Base-by-base conservation (phyloP, 2,888 invertebrate genomes). In the Cacoxenus indagator region DNA sequence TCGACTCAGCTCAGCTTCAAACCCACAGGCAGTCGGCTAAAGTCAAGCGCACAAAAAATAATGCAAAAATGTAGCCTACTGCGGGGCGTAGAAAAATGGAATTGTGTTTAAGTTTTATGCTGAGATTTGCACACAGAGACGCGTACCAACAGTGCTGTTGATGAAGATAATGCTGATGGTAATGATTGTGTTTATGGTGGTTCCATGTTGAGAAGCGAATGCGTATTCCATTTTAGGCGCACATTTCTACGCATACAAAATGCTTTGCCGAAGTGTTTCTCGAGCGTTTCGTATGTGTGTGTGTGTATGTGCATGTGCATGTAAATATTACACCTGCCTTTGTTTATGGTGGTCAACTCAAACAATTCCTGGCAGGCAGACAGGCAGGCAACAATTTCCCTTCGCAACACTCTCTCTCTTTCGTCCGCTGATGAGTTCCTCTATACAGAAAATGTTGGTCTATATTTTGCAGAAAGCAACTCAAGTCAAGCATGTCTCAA, bases 201-300 rank as follows among this genome's bases (percentile, higher is more conserved):
- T 4, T 11, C n/a, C n/a, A 43, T 6, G 22, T 51, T 11, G 51
- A 17, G 19, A 48, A 19, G 0, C 31, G 37, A 61, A 55, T 55
- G 14, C 55, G 55, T 26, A 55, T 55, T 55, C 26, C 26, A 55
- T 55, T 61, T 4, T 37, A 11, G 22, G 19, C 46, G 27, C 19
- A 17, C 29, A 27, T 57, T 57, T 45, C 45, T 73, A 72, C 75
- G 71, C 75, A 73, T 76, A 75, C 73, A 71, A 78, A 82, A 82
- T 83, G 78, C 75, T 82, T 84, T 78, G 77, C 82, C 82, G 82
- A 82, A 81, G 81, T 76, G 82, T 83, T n/a, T n/a, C n/a, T 76
- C 78, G 70, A 69, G 75, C 75, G 69, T 74, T 54, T 51, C 65
- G 46, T 64, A 64, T 59, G 57, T 54, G 48, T 22, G 46, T n/a